These are phyloP conservation scores for Drosophila pectinifera DNA, from an alignment of 1,140 invertebrate species.

Conservation along the genomic window DNA sequence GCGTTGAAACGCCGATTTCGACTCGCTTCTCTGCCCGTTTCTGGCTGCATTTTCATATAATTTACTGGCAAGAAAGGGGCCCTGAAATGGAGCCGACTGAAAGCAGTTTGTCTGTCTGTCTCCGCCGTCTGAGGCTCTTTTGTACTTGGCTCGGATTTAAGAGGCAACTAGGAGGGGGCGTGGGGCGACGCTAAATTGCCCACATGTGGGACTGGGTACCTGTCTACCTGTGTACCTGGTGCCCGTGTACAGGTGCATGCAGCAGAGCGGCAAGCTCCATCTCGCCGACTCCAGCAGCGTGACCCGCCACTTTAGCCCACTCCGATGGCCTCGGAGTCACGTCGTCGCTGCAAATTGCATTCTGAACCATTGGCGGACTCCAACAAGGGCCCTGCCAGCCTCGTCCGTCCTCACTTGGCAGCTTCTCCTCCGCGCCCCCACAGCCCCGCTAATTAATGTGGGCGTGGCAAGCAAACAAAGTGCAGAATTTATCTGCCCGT, in stretches of 20 bases:
- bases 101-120: constrained; percentile 41
- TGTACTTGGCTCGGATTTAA: constrained; percentile 47
- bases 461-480: constrained; percentile 58
- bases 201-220: constrained; percentile 40
- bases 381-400: constrained; percentile 10
- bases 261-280: constrained; percentile 42
- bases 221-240: constrained; percentile 23
- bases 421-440: constrained; percentile 3
- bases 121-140: constrained; percentile 15
- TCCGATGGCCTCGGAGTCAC: constrained; percentile 45
- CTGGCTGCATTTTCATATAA: constrained; percentile 61
- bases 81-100: constrained; percentile 52
- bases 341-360: constrained; percentile 49
- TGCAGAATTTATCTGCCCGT: constrained; percentile 50
- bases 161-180: constrained; percentile 57
- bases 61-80: constrained; percentile 63
- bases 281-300: constrained; percentile 27
- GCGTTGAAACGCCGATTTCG: constrained; percentile 64
- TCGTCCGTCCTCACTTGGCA: constrained; percentile 8
- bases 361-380: constrained; percentile 39
- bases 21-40: constrained; percentile 50
- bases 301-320: constrained; percentile 34
- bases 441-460: constrained; percentile 55
- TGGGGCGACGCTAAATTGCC: constrained; percentile 62
- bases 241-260: constrained; percentile 52